Percentiles rank a stretch among this genome's conserved stretches.
These are phyloP conservation scores for Anarrhichthys ocellatus DNA, from an alignment of 2,113 vertebrate genomes.

Conservation along the genomic window DNA sequence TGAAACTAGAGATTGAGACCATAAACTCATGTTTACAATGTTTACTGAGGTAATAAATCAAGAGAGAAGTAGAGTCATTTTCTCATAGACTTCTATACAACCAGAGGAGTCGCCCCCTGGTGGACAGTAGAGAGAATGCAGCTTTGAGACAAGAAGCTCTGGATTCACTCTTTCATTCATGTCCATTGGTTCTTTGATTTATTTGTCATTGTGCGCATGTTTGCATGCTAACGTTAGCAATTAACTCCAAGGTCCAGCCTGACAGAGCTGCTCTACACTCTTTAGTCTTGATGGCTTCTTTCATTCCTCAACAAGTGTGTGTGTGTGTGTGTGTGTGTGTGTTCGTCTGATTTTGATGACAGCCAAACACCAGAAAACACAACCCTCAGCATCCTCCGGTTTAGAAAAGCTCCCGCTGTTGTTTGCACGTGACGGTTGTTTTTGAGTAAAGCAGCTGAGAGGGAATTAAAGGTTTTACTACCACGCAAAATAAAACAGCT, in stretches of 20 bases:
- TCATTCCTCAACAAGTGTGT: neutral
- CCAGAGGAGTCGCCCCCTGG: too few relatives aligned
- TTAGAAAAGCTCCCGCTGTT: neutral
- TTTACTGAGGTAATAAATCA: too few relatives aligned
- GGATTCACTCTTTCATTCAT: neutral
- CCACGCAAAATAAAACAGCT: neutral
- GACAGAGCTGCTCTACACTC: neutral
- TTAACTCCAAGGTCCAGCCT: neutral
- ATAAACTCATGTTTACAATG: too few relatives aligned
- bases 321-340: neutral
- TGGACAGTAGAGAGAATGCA: too few relatives aligned
- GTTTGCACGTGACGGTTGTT: neutral
- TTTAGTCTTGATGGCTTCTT: neutral
- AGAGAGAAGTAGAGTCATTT: too few relatives aligned
- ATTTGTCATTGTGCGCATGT: neutral
- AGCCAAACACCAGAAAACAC: neutral
- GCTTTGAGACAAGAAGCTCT: too few relatives aligned
- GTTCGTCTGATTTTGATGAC: neutral
- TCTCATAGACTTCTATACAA: too few relatives aligned
- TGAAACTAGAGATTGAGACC: too few relatives aligned
- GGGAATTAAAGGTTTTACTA: slow-evolving; percentile 5
- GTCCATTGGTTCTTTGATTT: neutral
- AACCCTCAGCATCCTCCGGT: slow-evolving; percentile 2
- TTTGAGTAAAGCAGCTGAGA: neutral
- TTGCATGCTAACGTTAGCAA: neutral